A percentile compares a stretch with the other conserved stretches of the same genome.
Conservation (phyloP, 2,888 invertebrate genomes). For the Parnassius mnemosyne region DNA sequence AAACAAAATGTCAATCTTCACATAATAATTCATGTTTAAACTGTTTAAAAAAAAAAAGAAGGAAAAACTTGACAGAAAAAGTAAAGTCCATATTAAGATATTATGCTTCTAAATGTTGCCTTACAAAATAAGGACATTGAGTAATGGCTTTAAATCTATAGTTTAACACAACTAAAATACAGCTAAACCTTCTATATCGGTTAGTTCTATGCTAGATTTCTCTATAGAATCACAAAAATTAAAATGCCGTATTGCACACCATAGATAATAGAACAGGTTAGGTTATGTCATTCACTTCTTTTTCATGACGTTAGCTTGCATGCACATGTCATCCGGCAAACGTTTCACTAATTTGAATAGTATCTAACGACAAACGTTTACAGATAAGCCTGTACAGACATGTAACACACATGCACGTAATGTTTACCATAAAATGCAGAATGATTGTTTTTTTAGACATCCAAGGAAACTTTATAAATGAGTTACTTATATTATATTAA, state of each 20-base stretch:
- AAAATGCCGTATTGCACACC: not conserved
- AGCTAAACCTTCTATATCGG: not conserved
- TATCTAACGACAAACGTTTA: conserved; percentile 29
- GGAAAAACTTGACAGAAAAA: too few species aligned
- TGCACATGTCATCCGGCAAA: conserved; percentile 42
- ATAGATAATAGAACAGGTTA: conserved; percentile 34
- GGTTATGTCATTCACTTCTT: conserved; percentile 75
- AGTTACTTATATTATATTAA: too few species aligned
- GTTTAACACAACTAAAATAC: conserved; percentile 7
- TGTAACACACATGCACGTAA: conserved; percentile 35
- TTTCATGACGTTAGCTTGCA: conserved; percentile 50
- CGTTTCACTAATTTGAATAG: conserved; percentile 14
- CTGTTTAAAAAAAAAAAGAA: too few species aligned
- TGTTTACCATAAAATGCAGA: conserved; percentile 1
- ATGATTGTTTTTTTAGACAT: conserved; percentile 30
- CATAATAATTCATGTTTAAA: too few species aligned
- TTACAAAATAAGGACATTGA: not conserved
- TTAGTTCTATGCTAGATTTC: conserved; percentile 25
- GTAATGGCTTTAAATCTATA: conserved; percentile 8
- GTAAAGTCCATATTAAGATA: too few species aligned
- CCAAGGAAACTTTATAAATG: too few species aligned
- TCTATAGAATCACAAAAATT: conserved; percentile 2
- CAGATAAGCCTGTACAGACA: conserved; percentile 24
- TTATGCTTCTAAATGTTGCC: too few species aligned
- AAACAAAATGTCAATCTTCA: too few species aligned